phyloP scores from a whole-genome alignment of 2,888 invertebrate genomes.

The Drosophila monieri region DNA sequence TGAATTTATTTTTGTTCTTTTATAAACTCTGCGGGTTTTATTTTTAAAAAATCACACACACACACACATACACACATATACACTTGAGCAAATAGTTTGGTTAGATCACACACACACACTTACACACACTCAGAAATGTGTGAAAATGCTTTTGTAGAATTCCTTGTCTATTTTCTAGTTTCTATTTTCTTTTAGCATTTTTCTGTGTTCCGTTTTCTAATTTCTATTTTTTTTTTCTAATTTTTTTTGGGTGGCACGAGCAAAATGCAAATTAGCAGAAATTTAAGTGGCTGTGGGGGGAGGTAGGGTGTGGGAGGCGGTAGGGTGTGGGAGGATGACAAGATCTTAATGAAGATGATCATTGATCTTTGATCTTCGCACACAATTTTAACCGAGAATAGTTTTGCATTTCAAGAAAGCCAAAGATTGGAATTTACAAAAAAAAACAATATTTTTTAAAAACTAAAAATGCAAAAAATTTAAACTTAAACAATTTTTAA shows the following conservation, averaged over 20 bases:
- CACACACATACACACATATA: constrained; percentile 22
- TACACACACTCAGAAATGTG: constrained; percentile 15
- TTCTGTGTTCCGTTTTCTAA: constrained; percentile 29
- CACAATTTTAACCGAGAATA: constrained; percentile 30
- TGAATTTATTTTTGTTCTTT: constrained; percentile 77
- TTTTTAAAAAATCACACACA: constrained; percentile 75
- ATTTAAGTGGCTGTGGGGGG: constrained; percentile 30
- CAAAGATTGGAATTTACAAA: constrained; percentile 5
- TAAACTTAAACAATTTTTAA: neutral
- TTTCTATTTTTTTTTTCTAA: constrained; percentile 17
- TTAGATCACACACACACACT: constrained; percentile 22
- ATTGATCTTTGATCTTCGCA: constrained; percentile 46
- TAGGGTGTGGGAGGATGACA: constrained; percentile 13
- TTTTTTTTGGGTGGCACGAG: constrained; percentile 63
- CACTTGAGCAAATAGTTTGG: constrained; percentile 15
- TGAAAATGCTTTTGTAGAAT: constrained; percentile 44
- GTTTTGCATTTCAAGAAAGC: neutral
- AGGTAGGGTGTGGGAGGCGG: neutral
- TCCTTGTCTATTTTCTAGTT: constrained; percentile 8
- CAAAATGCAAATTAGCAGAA: constrained; percentile 71
- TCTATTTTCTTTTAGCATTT: constrained; percentile 20
- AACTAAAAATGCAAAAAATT: neutral
- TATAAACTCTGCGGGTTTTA: constrained; percentile 77
- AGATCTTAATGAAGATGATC: constrained; percentile 44
- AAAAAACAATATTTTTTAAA: neutral